Evolutionary conservation across 2,113 vertebrate genomes (phyloP), one percentile per base, ranked within the genome.

Genomic region (Lophura nycthemera): DNA sequence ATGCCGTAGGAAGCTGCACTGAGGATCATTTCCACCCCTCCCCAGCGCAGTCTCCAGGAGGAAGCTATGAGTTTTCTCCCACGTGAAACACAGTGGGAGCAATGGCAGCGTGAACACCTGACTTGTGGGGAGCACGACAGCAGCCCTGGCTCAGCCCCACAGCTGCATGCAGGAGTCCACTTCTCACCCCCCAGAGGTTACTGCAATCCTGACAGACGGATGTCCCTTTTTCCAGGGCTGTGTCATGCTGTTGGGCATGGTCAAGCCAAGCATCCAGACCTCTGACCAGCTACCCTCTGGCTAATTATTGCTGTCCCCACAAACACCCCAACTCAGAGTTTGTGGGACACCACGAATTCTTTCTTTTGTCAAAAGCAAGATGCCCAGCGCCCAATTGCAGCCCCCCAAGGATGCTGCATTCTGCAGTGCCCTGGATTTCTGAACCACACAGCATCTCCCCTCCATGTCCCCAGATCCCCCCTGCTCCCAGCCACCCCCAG

Each of bases 361-460:
- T 59, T 1, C 18, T 47, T 38, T 5, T 27, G 29, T 30, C 6
- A 47, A 3, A 40, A 10, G 42, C 63, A 0, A 32, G 20, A 32
- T 0, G 1, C 38, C 4, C 4, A 2, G 8, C 11, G 43, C 34
- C 1, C 0, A 15, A 5, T 25, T 4, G 57, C 67, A 7, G 14
- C 57, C 27, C 6, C 0, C 54, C 1, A 64, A 10, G 52, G 43
- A 8, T 43, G 11, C 11, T 0, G 6, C 0, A 4, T 40, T 65
- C 72, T 6, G 6, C 38, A 5, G 2, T 1, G 25, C 64, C 84
- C 9, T 0, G 1, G 36, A n/a, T 38, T 42, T 42, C 45, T 9
- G 29, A 2, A 10, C 45, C 4, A 4, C 4, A 16, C 10, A 1
- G n/a, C 10, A 38, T 52, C 32, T 43, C 59, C 52, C 81, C 34